Percentiles rank a stretch among this genome's conserved stretches.
Evolutionary conservation across 64 coral and sea anemone species (phyloP).

Genomic region (Montipora sp.): DNA sequence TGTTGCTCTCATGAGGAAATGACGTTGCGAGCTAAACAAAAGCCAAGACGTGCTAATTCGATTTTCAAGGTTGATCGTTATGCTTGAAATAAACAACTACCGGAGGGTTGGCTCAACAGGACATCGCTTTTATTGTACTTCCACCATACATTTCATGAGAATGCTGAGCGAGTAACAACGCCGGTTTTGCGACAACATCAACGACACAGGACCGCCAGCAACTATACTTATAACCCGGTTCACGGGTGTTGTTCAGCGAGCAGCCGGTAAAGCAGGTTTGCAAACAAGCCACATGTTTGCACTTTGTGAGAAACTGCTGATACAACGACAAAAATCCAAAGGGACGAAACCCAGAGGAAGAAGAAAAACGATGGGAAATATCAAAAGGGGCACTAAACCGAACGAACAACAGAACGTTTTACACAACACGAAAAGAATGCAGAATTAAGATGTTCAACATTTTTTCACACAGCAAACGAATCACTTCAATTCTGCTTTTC

Average conservation of each 20-base stretch:
- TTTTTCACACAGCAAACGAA: background rate
- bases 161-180: no score
- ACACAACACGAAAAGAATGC: background rate
- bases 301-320: background rate
- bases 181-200: no score
- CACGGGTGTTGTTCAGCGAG: background rate
- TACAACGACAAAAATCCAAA: background rate
- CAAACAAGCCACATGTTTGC: background rate
- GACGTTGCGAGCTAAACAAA: no score
- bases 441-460: background rate
- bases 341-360: background rate
- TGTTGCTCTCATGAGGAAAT: no score
- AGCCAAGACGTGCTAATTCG: no score
- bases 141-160: no score
- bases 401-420: background rate
- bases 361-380: background rate
- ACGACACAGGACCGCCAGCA: background rate
- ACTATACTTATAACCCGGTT: background rate
- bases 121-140: no score
- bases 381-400: background rate
- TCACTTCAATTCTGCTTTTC: background rate
- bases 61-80: no score
- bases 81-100: no score
- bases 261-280: conserved; percentile 50
- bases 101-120: no score